A percentile compares a stretch with the other conserved stretches of the same genome.
phyloP scores from a whole-genome alignment of 2,797 vertebrate genomes.

The Dendrocincla fuliginosa region DNA sequence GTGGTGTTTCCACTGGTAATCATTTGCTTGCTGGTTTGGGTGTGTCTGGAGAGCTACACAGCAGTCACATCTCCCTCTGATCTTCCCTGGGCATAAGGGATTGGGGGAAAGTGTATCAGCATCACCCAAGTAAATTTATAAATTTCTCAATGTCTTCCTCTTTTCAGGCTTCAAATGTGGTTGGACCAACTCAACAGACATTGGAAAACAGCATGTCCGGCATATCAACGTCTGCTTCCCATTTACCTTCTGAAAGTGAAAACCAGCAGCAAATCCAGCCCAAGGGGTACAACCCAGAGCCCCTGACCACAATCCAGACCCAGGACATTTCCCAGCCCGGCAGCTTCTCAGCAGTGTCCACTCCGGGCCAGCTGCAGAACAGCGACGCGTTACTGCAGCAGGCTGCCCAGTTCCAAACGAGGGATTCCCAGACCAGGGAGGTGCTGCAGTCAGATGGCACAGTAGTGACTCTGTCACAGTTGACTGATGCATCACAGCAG shows the following conservation, averaged over 20 bases:
- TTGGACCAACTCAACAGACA: constrained; percentile 84
- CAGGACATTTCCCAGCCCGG: constrained; percentile 86
- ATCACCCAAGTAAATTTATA: background rate
- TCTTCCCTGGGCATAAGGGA: background rate
- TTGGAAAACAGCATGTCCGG: constrained; percentile 81
- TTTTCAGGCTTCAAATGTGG: constrained; percentile 81
- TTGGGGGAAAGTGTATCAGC: background rate
- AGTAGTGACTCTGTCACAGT: constrained; percentile 84
- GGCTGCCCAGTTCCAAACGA: constrained; percentile 81
- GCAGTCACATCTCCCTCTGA: background rate
- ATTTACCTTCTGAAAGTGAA: constrained; percentile 84
- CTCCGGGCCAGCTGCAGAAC: constrained; percentile 77
- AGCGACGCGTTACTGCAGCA: constrained; percentile 88
- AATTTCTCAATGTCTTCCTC: background rate
- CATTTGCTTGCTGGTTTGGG: background rate
- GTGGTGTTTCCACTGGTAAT: background rate
- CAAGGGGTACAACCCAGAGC: constrained; percentile 83
- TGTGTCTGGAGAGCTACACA: background rate
- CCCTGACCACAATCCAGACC: constrained; percentile 87
- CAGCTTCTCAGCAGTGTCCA: constrained; percentile 82
- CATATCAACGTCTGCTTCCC: constrained; percentile 83
- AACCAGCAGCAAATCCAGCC: constrained; percentile 81
- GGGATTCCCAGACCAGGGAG: constrained; percentile 86
- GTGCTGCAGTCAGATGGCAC: constrained; percentile 78
- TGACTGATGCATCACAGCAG: constrained; percentile 80